These are phyloP conservation scores for Amphilophus citrinellus DNA, from an alignment of 2,113 vertebrate species.

Conservation along the genomic window DNA sequence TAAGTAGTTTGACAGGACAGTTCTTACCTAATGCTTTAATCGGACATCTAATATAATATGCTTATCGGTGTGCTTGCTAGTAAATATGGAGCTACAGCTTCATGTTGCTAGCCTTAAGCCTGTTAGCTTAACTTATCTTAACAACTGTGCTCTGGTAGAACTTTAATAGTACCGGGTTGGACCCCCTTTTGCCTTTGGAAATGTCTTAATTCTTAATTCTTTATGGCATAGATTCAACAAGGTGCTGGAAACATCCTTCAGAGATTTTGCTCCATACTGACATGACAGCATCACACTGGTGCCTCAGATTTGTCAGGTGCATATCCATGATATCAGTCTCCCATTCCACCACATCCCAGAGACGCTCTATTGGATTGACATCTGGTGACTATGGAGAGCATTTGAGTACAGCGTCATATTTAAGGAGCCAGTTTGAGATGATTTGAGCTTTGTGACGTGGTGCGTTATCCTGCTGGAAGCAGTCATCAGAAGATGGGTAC, in stretches of 20 bases:
- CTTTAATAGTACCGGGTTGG: neutral
- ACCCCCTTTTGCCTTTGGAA: no score
- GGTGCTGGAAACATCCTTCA: neutral
- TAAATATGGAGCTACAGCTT: no score
- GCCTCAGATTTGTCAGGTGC: neutral
- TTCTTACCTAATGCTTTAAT: no score
- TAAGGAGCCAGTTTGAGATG: neutral
- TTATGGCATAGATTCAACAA: neutral
- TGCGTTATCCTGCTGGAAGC: neutral
- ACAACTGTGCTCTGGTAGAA: neutral
- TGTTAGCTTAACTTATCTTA: neutral
- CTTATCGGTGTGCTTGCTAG: no score
- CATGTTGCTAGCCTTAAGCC: no score
- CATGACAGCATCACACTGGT: neutral
- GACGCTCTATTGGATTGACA: neutral
- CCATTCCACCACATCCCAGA: neutral
- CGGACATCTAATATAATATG: no score
- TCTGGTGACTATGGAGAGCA: neutral
- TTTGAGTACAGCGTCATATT: constrained; percentile 2
- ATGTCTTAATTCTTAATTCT: no score
- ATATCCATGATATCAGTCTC: neutral
- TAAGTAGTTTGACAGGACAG: no score
- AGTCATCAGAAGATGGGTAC: neutral
- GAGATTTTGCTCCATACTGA: neutral
- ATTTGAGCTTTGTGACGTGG: neutral